Evolutionary conservation across 64 coral and sea anemone genomes (phyloP), one percentile per base, ranked within the genome.

Genomic region (Montipora sp.): DNA sequence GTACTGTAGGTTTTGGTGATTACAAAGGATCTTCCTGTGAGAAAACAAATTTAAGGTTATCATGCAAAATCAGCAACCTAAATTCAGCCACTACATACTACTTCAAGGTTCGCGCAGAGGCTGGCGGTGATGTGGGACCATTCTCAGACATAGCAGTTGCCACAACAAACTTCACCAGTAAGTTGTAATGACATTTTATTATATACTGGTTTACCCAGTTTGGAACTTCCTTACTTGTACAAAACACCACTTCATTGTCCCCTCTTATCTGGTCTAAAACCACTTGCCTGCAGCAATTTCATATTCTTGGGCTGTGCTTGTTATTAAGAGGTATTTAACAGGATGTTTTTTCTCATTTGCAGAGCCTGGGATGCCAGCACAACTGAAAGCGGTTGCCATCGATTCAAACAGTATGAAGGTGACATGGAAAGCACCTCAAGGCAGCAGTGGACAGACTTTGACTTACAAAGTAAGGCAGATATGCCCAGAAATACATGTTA

Each of bases 81-180:
- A 55, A 51, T 20, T 83, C 83, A 75, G 83, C 83, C 16, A 93
- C 91, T 0, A 88, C 60, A 0, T 93, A 93, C 46, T 88, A 93
- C 91, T 73, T 93, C 46, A 93, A 93, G 77, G 91, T 93, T 13
- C 22, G 48, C 36, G 75, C 91, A 10, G 70, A 14, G 8, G n/a
- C 21, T 15, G 45, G 5, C 5, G 36, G 59, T 16, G 91, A 88
- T 4, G 9, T 16, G 47, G 63, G 89, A 8, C 78, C 83, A 55
- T 80, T 93, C 60, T 93, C 91, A 53, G 58, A 80, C 67, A 6
- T 93, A 53, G 83, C 23, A 18, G 47, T 48, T 75, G 83, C 76
- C 76, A 93, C 59, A 22, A 93, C 91, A 19, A 93, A 80, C 70
- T 46, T 18, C 21, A 93, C 24, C 74, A 46, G 91, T 93, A 93